Evolutionary conservation across 2,113 vertebrate genomes (phyloP), one percentile per base, ranked within the genome.

Genomic region (Pionites leucogaster): DNA sequence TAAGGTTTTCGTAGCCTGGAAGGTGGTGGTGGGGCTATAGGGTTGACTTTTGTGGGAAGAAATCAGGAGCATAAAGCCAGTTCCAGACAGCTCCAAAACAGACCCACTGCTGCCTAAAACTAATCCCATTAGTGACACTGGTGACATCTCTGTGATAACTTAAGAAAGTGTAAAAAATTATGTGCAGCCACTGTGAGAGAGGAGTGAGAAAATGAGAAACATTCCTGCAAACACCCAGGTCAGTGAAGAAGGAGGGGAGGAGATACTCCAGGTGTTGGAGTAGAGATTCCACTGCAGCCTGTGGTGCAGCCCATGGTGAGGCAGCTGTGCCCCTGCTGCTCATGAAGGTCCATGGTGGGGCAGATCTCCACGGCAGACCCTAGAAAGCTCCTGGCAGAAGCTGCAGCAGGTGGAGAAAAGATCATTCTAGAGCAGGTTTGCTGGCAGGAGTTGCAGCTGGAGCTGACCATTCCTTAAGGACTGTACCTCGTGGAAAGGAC

Each of bases 341-440:
- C 5, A 1, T 23, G 50, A 9, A 70, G 8, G 16, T 19, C 11
- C 19, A 27, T 1, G 1, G 3, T n/a, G 47, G n/a, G 59, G 5
- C 17, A 71, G 14, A 39, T 27, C 39, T 28, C 20, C 24, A 35
- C 17, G 62, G 24, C 24, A 77, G 46, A 35, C 22, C 20, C 7
- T 22, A 29, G 47, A 41, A 47, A 46, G 6, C 7, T 86, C 62
- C 62, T 76, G 50, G 11, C 39, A 59, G 37, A 27, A 78, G 3
- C 29, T 35, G 35, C 17, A 44, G 27, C 39, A 28, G 22, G 11
- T 62, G 53, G 31, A 28, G 44, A 50, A 27, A 4, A 80, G 10
- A 41, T 28, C n/a, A 47, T 24, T 20, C 41, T 55, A 20, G n/a
- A 47, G 3, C 5, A 57, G 31, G 35, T 44, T 82, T 89, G 17